Evolutionary conservation across 2,113 vertebrate genomes (phyloP).

Genomic region (Alosa alosa): DNA sequence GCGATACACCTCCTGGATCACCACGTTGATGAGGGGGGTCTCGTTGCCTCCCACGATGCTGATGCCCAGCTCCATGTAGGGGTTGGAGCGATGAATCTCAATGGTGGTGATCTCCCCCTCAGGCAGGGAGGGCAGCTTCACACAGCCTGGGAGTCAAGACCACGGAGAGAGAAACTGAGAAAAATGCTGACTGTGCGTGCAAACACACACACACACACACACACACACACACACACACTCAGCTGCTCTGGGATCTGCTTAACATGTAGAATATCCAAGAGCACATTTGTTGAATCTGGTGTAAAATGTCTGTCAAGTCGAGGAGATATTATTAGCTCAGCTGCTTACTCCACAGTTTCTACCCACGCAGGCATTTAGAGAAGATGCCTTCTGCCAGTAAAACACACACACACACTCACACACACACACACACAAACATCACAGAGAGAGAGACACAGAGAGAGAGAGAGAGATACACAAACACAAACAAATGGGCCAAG

Average conservation of each 20-base stretch:
- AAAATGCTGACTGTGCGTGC: background rate
- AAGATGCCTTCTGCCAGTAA: background rate
- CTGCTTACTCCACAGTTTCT: background rate
- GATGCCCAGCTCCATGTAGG: slow-evolving; percentile 93
- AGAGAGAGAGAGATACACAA: background rate
- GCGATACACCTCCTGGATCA: slow-evolving; percentile 97
- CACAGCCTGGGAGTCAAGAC: slow-evolving; percentile 62
- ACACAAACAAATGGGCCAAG: background rate
- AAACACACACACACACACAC: background rate
- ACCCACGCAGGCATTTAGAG: background rate
- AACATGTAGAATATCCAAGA: background rate
- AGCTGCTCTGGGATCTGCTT: background rate
- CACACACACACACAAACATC: too few species aligned
- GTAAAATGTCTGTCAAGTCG: background rate
- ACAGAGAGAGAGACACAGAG: too few species aligned
- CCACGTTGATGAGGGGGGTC: slow-evolving; percentile 95
- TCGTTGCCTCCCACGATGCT: slow-evolving; percentile 97
- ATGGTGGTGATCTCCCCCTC: slow-evolving; percentile 97
- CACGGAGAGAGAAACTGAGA: background rate
- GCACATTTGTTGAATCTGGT: background rate
- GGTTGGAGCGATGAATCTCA: slow-evolving; percentile 93
- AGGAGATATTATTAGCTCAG: background rate
- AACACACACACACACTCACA: background rate
- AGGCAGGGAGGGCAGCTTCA: slow-evolving; percentile 86
- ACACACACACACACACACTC: background rate